Percentiles rank a stretch among this genome's conserved stretches.
Evolutionary conservation across 1,140 invertebrate species (phyloP).

Genomic region (Camponotus vicinus): DNA sequence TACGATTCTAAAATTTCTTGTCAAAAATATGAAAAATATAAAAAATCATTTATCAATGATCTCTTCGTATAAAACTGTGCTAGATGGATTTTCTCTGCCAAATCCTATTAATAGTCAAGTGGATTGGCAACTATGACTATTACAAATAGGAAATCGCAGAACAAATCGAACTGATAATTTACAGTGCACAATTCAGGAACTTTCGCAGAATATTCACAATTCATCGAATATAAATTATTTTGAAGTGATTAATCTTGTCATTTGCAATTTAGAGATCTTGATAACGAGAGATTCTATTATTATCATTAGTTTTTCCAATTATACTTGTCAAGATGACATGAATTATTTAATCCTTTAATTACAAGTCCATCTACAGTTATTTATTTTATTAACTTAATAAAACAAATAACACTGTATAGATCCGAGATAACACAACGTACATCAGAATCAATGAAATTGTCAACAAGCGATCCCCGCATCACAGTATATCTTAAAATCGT

Average conservation of each 20-base stretch:
- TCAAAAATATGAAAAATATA: not conserved
- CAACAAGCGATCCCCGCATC: too few species aligned
- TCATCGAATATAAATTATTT: not conserved
- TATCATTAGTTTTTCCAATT: not conserved
- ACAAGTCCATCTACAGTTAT: too few species aligned
- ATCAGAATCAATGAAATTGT: too few species aligned
- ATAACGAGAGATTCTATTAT: not conserved
- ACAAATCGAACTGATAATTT: slow-evolving; percentile 38
- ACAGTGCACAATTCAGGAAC: not conserved
- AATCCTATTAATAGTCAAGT: slow-evolving; percentile 75
- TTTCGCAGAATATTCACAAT: not conserved
- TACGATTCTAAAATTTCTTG: slow-evolving; percentile 1
- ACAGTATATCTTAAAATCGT: too few species aligned
- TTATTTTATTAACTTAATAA: too few species aligned
- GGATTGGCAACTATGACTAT: slow-evolving; percentile 66
- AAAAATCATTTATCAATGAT: slow-evolving; percentile 35
- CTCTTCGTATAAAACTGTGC: slow-evolving; percentile 44
- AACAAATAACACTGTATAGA: too few species aligned
- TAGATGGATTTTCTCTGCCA: slow-evolving; percentile 69
- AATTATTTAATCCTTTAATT: slow-evolving; percentile 25
- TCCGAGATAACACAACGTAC: too few species aligned
- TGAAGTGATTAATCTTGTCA: not conserved
- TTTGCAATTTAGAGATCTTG: not conserved
- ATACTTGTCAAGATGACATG: not conserved
- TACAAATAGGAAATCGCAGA: slow-evolving; percentile 76